Evolutionary conservation across 1,140 invertebrate species (phyloP), one percentile per base, ranked within the genome.

Genomic region (Homalodisca vitripennis): DNA sequence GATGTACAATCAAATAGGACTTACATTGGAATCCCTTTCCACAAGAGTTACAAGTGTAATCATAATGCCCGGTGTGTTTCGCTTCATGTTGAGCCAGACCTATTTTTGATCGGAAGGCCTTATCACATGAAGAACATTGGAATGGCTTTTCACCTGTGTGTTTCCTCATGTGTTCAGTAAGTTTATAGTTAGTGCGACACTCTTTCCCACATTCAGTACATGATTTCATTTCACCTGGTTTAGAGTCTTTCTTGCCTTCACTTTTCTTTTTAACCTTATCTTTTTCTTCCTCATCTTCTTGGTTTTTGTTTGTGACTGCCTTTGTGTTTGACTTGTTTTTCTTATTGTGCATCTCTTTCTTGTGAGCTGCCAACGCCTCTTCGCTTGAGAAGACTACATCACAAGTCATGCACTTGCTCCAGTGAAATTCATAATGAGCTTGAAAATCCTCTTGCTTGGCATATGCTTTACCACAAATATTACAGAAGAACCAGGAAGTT

Each of bases 91-190:
- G 87, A 2, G 87, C 84, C 41, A 90, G 75, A 20, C 88, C 88
- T 60, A 86, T 86, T 78, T 87, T 87, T 66, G 85, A 86, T 13
- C 85, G 77, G 78, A 92, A 92, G 17, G 86, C 84, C 76, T 92
- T 92, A 2, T 88, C 87, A 77, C 92, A 94, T 27, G 87, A 82
- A 3, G 66, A 63, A 79, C 92, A 94, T 48, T 89, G 84, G 78
- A 89, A 93, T 14, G 90, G 90, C 75, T 91, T 92, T 75, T 93
- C 89, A 0, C 91, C 91, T 0, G 91, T 92, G 73, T 93, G 79
- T n/a, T 86, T 87, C n/a, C 89, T 78, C 79, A 87, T 86, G 76
- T 97, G 94, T 65, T 89, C 89, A 70, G 87, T 86, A n/a, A 91
- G 76, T 75, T 91, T 86, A 66, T 86, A 86, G 77, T 86, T 86